Evolutionary conservation across 2,113 vertebrate genomes (phyloP), one percentile per base, ranked within the genome.

Genomic region (Sphyrna mokarran): DNA sequence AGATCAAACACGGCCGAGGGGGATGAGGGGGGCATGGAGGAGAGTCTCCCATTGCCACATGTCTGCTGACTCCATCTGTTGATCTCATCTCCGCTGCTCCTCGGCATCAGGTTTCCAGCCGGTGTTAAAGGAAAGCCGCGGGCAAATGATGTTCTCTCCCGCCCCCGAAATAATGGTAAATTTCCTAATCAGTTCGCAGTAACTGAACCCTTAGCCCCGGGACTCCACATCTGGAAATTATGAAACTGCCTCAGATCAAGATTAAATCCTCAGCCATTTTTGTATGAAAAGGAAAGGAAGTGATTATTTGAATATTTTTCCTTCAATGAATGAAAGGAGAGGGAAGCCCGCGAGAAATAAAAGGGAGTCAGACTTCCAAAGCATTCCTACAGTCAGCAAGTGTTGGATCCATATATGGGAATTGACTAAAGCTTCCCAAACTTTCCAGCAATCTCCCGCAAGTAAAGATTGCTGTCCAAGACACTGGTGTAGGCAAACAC

Each of bases 11-110:
- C 4, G 5, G 23, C 40, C 2, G 4, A 7, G 22, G 22, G 14
- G 40, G 43, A 68, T 0, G 68, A 14, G 68, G 94, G 37, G 33
- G 91, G 14, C 7, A 3, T 48, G 43, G 69, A 14, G 66, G 10
- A 10, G 61, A 11, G 61, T 63, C 33, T 69, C 66, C 37, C 69
- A 63, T 40, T 95, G 69, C 94, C 22, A 14, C 10, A 23, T 93
- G 61, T 93, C 40, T 76, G 94, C 29, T 72, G 13, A 4, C 94
- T 5, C 48, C 94, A 95, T 95, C 94, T 95, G 94, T 72, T 48
- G 22, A 95, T 95, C 23, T 20, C 43, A 95, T 95, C 94, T 29
- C 23, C 14, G 3, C 69, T 33, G 94, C 4, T 68, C 14, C 69
- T 54, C 69, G 69, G 94, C 68, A 54, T 95, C 40, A 48, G 69